These are phyloP conservation scores for Synergus laeviventris DNA, from an alignment of 2,888 invertebrate genomes.

Conservation along the genomic window DNA sequence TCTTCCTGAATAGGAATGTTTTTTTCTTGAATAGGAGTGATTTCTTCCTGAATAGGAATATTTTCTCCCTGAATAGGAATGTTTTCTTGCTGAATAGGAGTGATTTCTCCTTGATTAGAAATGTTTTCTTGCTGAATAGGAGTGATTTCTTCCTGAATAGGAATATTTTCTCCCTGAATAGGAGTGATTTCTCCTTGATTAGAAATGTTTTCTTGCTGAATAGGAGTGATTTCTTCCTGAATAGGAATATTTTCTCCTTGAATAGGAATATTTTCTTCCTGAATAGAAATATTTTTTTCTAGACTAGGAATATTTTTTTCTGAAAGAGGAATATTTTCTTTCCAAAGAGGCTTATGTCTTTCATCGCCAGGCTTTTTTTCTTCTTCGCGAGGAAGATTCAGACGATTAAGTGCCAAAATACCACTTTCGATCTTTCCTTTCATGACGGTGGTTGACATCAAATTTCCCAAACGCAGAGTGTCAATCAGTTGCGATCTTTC, in stretches of 20 bases:
- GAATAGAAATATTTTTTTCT: not conserved
- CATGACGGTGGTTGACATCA: not conserved
- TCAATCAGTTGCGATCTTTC: not conserved
- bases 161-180: too few species aligned
- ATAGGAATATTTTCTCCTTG: not conserved
- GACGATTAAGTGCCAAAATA: not conserved
- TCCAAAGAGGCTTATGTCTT: not conserved
- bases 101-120: too few species aligned
- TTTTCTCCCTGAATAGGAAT: too few species aligned
- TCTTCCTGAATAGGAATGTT: too few species aligned
- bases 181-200: not conserved
- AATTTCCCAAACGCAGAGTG: not conserved
- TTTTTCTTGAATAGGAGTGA: too few species aligned
- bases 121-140: too few species aligned
- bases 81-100: too few species aligned
- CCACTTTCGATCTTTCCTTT: not conserved
- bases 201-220: too few species aligned
- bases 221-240: not conserved
- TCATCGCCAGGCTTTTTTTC: not conserved
- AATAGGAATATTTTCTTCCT: not conserved
- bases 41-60: too few species aligned
- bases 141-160: too few species aligned
- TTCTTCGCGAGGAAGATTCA: not conserved
- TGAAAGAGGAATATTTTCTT: not conserved
- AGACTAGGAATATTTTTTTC: not conserved